Evolutionary conservation across 2,888 invertebrate genomes (phyloP).

Genomic region (Mythimna lalbum): DNA sequence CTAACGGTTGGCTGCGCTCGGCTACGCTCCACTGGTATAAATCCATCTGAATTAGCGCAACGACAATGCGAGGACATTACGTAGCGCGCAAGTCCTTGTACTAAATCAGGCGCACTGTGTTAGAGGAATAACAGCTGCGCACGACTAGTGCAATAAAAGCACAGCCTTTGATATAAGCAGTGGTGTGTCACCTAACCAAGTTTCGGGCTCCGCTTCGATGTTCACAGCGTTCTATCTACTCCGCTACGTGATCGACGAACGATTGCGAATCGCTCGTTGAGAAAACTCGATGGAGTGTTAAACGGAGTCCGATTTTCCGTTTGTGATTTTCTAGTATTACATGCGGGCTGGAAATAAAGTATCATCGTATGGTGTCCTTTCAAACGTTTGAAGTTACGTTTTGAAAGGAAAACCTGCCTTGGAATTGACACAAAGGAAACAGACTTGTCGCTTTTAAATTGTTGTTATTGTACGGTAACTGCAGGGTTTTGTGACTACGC

Average conservation of each 20-base stretch:
- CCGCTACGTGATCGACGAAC: constrained; percentile 37
- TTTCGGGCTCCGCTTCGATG: constrained; percentile 33
- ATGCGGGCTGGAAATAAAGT: constrained; percentile 32
- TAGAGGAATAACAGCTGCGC: constrained; percentile 66
- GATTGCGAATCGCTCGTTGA: constrained; percentile 36
- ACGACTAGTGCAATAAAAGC: constrained; percentile 58
- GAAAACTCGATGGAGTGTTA: constrained; percentile 45
- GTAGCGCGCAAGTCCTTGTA: constrained; percentile 74
- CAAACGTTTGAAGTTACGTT: constrained; percentile 25
- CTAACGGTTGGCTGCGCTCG: constrained; percentile 71
- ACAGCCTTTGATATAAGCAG: constrained; percentile 50
- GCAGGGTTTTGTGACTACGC: background rate
- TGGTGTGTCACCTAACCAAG: constrained; percentile 38
- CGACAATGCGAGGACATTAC: constrained; percentile 78
- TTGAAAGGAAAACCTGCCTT: constrained; percentile 24
- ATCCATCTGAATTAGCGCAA: constrained; percentile 81
- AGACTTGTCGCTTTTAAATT: background rate
- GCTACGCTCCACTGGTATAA: constrained; percentile 75
- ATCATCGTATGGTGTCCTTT: constrained; percentile 9
- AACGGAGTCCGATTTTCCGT: constrained; percentile 39
- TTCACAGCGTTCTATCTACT: constrained; percentile 27
- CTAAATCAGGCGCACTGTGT: constrained; percentile 77
- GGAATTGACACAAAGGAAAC: constrained; percentile 25
- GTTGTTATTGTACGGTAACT: constrained; percentile 12
- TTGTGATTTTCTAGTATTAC: constrained; percentile 39